Percentiles rank a stretch among this genome's conserved stretches.
Conservation (phyloP, 2,888 invertebrate species). For the Rhaphigaster nebulosa region DNA sequence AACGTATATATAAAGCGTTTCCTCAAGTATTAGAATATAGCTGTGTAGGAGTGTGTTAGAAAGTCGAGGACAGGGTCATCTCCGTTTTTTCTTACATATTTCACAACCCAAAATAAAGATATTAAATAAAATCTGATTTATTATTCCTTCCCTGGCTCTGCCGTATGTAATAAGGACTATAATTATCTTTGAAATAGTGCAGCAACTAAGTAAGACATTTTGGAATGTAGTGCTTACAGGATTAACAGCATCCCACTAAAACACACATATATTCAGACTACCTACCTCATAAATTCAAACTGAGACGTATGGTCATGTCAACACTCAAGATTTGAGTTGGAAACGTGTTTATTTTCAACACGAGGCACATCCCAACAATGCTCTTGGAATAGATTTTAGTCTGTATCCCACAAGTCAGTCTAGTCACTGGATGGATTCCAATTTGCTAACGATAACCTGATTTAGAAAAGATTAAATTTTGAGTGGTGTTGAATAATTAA, state of each 20-base stretch:
- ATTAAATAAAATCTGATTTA: slow-evolving; percentile 39
- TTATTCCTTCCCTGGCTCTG: neutral
- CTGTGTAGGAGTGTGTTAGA: neutral
- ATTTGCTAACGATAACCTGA: slow-evolving; percentile 11
- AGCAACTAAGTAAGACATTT: slow-evolving; percentile 24
- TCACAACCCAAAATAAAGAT: slow-evolving; percentile 19
- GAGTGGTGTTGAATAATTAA: neutral
- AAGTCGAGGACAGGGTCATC: neutral
- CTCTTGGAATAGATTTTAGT: slow-evolving; percentile 40
- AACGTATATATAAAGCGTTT: too few species aligned
- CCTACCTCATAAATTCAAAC: slow-evolving; percentile 4
- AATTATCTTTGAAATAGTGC: slow-evolving; percentile 38
- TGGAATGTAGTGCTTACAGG: slow-evolving; percentile 8
- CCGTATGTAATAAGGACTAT: neutral
- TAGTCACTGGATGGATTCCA: slow-evolving; percentile 8
- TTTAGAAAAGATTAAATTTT: neutral
- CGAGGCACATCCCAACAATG: slow-evolving; percentile 40
- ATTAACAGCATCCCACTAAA: slow-evolving; percentile 22
- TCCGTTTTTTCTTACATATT: neutral
- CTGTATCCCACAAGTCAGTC: neutral
- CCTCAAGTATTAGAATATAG: too few species aligned
- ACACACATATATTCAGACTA: slow-evolving; percentile 8
- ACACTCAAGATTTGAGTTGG: slow-evolving; percentile 16
- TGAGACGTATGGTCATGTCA: slow-evolving; percentile 38
- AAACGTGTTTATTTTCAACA: slow-evolving; percentile 39